Evolutionary conservation across 1,140 invertebrate genomes (phyloP).

Genomic region (Episyrphus balteatus): DNA sequence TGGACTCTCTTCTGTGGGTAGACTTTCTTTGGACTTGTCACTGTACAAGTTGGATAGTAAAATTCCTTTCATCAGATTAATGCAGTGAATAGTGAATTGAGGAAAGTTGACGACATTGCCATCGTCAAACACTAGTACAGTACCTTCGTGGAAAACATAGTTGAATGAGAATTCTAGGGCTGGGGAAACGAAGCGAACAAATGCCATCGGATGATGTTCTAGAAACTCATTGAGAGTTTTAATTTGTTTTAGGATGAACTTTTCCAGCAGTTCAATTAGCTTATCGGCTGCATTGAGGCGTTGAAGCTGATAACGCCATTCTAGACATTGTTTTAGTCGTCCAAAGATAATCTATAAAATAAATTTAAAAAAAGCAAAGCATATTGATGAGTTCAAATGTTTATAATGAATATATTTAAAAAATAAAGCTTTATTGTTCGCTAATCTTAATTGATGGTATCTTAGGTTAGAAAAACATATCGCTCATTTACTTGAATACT

Average conservation of each 20-base stretch:
- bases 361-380: too few species aligned
- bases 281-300: constrained; percentile 6
- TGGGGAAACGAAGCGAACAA: constrained; percentile 63
- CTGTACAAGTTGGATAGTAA: constrained; percentile 48
- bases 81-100: constrained; percentile 74
- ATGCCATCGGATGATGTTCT: constrained; percentile 66
- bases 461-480: too few species aligned
- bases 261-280: constrained; percentile 56
- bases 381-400: too few species aligned
- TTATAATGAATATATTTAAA: too few species aligned
- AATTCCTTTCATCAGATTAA: constrained; percentile 80
- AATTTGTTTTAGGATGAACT: constrained; percentile 67
- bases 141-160: constrained; percentile 72
- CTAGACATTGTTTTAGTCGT: constrained; percentile 59
- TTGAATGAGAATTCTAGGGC: constrained; percentile 71
- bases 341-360: constrained; percentile 61
- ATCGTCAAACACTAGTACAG: constrained; percentile 32
- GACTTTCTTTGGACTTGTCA: constrained; percentile 37
- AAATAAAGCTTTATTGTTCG: too few species aligned
- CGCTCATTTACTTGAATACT: too few species aligned
- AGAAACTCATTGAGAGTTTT: constrained; percentile 67
- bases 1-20: constrained; percentile 36
- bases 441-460: too few species aligned
- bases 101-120: constrained; percentile 68
- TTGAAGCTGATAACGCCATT: constrained; percentile 42